These are phyloP conservation scores for Lottia gigantea DNA, from an alignment of 2,888 invertebrate genomes.

Conservation along the genomic window DNA sequence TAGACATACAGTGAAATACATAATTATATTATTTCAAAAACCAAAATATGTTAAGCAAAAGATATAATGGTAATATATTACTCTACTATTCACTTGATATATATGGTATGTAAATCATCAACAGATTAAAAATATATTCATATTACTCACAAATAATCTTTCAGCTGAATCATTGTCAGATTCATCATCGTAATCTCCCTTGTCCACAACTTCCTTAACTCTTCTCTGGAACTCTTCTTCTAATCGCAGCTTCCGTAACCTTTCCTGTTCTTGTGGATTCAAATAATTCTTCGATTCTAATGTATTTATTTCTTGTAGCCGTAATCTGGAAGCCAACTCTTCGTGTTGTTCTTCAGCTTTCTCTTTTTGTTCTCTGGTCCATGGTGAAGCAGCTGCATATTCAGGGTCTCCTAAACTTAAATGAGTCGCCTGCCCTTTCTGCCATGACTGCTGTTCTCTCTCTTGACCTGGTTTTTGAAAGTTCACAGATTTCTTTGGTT, in stretches of 20 bases:
- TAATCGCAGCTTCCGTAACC: conserved; percentile 75
- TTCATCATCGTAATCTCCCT: conserved; percentile 74
- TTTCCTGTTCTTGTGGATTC: conserved; percentile 57
- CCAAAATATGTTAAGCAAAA: too few species aligned
- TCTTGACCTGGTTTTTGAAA: conserved; percentile 24
- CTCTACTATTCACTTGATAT: too few species aligned
- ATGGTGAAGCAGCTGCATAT: conserved; percentile 73
- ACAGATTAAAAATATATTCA: too few species aligned
- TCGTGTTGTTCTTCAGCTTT: conserved; percentile 80
- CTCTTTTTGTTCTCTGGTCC: conserved; percentile 94
- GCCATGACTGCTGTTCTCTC: conserved; percentile 28
- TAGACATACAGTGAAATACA: too few species aligned
- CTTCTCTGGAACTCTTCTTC: conserved; percentile 94
- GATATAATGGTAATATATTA: too few species aligned
- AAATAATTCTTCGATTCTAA: conserved; percentile 71
- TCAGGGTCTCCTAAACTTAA: conserved; percentile 31
- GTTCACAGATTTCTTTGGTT: conserved; percentile 19
- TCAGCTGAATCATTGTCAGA: conserved; percentile 50
- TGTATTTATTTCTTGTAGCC: conserved; percentile 88
- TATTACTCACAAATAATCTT: conserved; percentile 40
- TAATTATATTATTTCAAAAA: too few species aligned
- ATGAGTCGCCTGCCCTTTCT: conserved; percentile 34
- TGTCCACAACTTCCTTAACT: conserved; percentile 83
- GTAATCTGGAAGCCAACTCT: conserved; percentile 81
- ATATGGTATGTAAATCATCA: too few species aligned